These are phyloP conservation scores for Drosophila hydei DNA, from an alignment of 1,140 invertebrate genomes.

Conservation along the genomic window DNA sequence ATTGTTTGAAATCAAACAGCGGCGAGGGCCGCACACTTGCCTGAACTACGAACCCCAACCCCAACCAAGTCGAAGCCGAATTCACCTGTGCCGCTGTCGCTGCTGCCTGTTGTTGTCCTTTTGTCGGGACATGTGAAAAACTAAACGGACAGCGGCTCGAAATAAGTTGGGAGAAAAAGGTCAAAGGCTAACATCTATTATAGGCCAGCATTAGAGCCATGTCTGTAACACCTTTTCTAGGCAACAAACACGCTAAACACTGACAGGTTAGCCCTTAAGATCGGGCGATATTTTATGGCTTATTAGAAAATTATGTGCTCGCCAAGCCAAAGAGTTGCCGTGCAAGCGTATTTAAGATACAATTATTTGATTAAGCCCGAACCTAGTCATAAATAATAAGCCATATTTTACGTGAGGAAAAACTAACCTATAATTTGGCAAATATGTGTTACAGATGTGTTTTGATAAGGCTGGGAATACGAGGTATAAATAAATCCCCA, in stretches of 20 bases:
- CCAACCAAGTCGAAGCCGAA: constrained; percentile 33
- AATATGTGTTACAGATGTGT: constrained; percentile 37
- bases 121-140: constrained; percentile 58
- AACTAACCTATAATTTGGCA: constrained; percentile 64
- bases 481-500: not conserved
- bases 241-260: constrained; percentile 21
- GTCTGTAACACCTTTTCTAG: constrained; percentile 62
- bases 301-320: constrained; percentile 75
- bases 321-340: constrained; percentile 23
- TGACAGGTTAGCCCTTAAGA: constrained; percentile 24
- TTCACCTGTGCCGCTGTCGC: constrained; percentile 69
- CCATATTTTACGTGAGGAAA: constrained; percentile 2
- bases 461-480: not conserved
- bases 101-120: constrained; percentile 43
- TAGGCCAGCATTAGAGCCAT: constrained; percentile 37
- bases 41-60: not conserved
- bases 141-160: constrained; percentile 50
- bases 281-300: constrained; percentile 79
- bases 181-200: constrained; percentile 58
- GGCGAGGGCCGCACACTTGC: constrained; percentile 13
- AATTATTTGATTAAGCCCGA: constrained; percentile 8
- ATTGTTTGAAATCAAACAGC: constrained; percentile 65
- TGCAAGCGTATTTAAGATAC: constrained; percentile 41
- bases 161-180: constrained; percentile 53
- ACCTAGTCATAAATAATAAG: constrained; percentile 56